A percentile compares a stretch with the other conserved stretches of the same genome.
Evolutionary conservation across 2,888 invertebrate species (phyloP).

Genomic region (Tyria jacobaeae): DNA sequence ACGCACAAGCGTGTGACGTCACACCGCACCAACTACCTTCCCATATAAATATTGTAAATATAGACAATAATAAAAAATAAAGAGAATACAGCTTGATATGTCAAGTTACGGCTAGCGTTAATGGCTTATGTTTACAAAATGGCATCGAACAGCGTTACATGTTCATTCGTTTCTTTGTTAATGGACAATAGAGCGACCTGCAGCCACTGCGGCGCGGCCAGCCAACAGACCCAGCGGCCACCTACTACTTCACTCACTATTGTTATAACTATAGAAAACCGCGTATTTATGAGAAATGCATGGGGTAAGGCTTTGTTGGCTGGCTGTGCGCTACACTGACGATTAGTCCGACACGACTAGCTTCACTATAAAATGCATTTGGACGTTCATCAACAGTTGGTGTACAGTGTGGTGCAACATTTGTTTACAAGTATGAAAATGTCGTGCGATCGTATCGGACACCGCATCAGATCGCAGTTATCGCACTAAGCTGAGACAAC

Average conservation of each 20-base stretch:
- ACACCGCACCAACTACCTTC: conserved; percentile 13
- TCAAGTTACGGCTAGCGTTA: conserved; percentile 66
- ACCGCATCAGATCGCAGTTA: conserved; percentile 15
- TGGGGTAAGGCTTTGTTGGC: not conserved
- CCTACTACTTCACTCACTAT: too few species aligned
- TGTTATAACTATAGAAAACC: not conserved
- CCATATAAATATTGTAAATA: conserved; percentile 38
- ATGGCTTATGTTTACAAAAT: conserved; percentile 55
- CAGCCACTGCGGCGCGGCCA: conserved; percentile 32
- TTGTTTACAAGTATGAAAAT: not conserved
- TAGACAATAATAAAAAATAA: conserved; percentile 48
- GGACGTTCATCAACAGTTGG: conserved; percentile 9
- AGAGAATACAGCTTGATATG: conserved; percentile 72
- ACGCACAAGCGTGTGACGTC: not conserved
- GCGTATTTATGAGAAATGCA: not conserved
- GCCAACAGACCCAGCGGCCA: too few species aligned
- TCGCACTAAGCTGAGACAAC: conserved; percentile 52
- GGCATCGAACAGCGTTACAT: conserved; percentile 63
- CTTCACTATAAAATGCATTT: conserved; percentile 14
- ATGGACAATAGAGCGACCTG: conserved; percentile 59
- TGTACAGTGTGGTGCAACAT: conserved; percentile 1
- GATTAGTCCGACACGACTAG: conserved; percentile 16
- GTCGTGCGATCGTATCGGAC: conserved; percentile 11
- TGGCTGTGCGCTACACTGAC: conserved; percentile 2
- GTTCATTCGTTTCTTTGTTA: conserved; percentile 56